Base-by-base conservation (phyloP, 1,140 invertebrate species). In the Aphelinus certus region DNA sequence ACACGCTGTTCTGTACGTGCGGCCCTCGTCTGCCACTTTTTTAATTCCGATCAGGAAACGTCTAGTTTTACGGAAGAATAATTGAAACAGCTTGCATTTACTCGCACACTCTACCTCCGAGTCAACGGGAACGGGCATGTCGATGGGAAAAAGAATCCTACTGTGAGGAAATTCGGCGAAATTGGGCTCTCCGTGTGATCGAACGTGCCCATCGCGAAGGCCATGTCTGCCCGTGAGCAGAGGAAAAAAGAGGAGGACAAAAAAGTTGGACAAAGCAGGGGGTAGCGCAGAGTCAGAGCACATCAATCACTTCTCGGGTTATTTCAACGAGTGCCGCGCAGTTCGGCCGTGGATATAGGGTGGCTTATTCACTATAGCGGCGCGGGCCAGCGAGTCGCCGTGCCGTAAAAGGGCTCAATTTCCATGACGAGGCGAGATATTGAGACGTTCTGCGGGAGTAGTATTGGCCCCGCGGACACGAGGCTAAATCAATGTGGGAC, bases 401-500 rank as follows among this genome's bases (percentile, higher is more conserved):
- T 26, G 26, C 26, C 26, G 26, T 26, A 26, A 26, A 26, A 26
- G 42, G 2, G 66, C 67, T 71, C 66, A 56, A 77, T 77, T 74
- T 77, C 56, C 71, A 77, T 77, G 76, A 66, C 69, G 43, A 68
- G 57, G 67, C 71, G 60, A 73, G 66, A 77, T 81, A 81, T 80
- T 79, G 76, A 81, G 80, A 80, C 77, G 78, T 80, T 79, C 73
- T 73, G 76, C 26, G 61, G 74, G 64, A 65, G 60, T 58, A 53
- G 75, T 57, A 47, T 49, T 65, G 60, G 53, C 71, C 70, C 69
- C 73, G 47, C 62, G 69, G 61, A 68, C 56, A 70, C 51, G 71
- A 47, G 77, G 75, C 79, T 86, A 86, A 87, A 87, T 86, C 86
- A 86, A 86, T 83, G 81, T 84, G 80, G 80, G 83, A 87, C 84